Conservation (phyloP, 2,888 invertebrate species). For the Amphipoea oculea region DNA sequence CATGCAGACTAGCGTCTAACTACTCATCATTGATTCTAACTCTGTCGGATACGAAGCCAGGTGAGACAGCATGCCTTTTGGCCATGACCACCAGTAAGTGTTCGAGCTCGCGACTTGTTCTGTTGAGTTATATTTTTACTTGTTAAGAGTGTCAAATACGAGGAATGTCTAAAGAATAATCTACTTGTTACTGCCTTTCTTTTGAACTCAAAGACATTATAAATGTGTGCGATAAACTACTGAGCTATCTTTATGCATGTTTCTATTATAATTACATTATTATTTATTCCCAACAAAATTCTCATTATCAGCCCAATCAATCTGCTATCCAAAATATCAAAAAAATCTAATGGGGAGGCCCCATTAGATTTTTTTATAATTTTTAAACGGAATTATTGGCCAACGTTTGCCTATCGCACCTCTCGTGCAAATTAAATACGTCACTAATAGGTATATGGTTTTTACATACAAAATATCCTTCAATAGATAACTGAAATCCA, state of each 20-base stretch:
- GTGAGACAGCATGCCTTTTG: too few species aligned
- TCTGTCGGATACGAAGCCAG: too few species aligned
- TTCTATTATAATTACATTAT: not conserved
- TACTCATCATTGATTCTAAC: too few species aligned
- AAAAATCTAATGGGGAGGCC: too few species aligned
- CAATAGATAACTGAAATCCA: slow-evolving; percentile 42
- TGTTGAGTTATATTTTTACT: not conserved
- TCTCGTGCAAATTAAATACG: not conserved
- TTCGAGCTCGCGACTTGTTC: too few species aligned
- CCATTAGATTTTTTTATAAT: not conserved
- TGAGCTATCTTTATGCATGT: not conserved
- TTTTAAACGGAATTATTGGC: not conserved
- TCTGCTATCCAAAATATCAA: not conserved
- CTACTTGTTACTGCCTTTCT: not conserved
- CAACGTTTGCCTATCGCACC: not conserved
- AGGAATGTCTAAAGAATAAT: too few species aligned
- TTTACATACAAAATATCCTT: slow-evolving; percentile 33
- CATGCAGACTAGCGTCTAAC: too few species aligned
- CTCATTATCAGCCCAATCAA: not conserved
- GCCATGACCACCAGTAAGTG: too few species aligned
- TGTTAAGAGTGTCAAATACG: not conserved
- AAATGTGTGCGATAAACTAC: not conserved
- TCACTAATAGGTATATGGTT: slow-evolving; percentile 12
- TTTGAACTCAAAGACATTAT: not conserved
- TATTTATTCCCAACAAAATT: not conserved